Percentiles rank a stretch among this genome's conserved stretches.
phyloP scores from a whole-genome alignment of 2,888 invertebrate species.

The Bhutanitis thaidina region DNA sequence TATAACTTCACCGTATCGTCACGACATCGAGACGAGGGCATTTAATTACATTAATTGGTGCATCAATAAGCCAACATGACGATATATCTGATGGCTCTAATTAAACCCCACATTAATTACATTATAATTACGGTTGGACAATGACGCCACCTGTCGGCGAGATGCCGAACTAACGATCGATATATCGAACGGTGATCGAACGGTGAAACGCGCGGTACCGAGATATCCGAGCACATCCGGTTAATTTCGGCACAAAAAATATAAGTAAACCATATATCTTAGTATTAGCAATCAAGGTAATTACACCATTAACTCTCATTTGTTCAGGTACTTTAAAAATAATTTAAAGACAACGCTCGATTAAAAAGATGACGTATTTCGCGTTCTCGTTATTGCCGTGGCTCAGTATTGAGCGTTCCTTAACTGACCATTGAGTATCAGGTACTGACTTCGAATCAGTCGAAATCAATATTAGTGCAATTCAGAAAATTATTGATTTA shows the following conservation, averaged over 20 bases:
- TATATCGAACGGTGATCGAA: slow-evolving; percentile 35
- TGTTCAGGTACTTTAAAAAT: background rate
- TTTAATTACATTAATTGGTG: slow-evolving; percentile 66
- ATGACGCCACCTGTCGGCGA: slow-evolving; percentile 64
- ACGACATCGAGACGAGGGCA: slow-evolving; percentile 26
- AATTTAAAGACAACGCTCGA: background rate
- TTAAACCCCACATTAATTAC: slow-evolving; percentile 71
- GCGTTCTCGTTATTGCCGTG: too few species aligned
- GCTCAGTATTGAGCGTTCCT: too few species aligned
- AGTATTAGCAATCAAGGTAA: background rate
- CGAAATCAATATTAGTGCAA: too few species aligned
- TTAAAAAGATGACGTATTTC: too few species aligned
- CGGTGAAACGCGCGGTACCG: slow-evolving; percentile 17
- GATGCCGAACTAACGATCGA: slow-evolving; percentile 59
- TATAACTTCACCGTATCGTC: slow-evolving; percentile 32
- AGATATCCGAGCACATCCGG: slow-evolving; percentile 17
- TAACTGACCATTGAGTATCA: too few species aligned
- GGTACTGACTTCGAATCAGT: too few species aligned
- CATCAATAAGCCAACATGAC: slow-evolving; percentile 54
- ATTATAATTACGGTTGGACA: slow-evolving; percentile 67
- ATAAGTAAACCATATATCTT: slow-evolving; percentile 11
- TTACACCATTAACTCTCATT: background rate
- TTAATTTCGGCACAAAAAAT: slow-evolving; percentile 18
- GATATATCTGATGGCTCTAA: slow-evolving; percentile 66
- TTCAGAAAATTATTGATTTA: too few species aligned